Percentiles rank a stretch among this genome's conserved stretches.
Conservation (phyloP, 92 coral and sea anemone species). For the Porites lobata region DNA sequence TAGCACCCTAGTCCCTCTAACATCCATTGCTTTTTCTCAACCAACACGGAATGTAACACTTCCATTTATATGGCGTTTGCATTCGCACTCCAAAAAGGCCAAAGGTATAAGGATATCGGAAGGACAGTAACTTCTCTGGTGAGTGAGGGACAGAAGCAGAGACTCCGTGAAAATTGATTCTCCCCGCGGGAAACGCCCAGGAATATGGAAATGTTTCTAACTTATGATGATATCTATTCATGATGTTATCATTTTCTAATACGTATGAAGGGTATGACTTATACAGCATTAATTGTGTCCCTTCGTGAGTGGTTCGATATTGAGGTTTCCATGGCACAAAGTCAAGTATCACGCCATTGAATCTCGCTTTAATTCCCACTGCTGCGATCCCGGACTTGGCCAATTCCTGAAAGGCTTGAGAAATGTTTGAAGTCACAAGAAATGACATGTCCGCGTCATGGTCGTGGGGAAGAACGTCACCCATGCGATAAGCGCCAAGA, state of each 20-base stretch:
- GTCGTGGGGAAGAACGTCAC: conserved; percentile 88
- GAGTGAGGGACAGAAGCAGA: conserved; percentile 76
- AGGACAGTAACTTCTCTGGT: conserved; percentile 53
- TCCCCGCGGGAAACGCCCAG: conserved; percentile 76
- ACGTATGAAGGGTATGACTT: conserved; percentile 75
- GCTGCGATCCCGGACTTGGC: conserved; percentile 69
- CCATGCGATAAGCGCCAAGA: conserved; percentile 81
- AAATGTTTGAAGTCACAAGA: conserved; percentile 39
- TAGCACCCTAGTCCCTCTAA: not conserved
- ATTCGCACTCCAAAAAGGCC: conserved; percentile 25
- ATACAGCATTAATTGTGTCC: conserved; percentile 51
- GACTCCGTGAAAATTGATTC: conserved; percentile 73
- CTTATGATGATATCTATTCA: conserved; percentile 58
- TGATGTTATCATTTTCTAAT: conserved; percentile 51
- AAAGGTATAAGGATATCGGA: conserved; percentile 82
- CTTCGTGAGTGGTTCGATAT: conserved; percentile 55
- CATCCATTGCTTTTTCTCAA: conserved; percentile 48
- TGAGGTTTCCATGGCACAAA: conserved; percentile 75
- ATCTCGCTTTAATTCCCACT: conserved; percentile 69
- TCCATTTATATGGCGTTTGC: conserved; percentile 90
- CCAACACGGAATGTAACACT: conserved; percentile 91
- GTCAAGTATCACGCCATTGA: conserved; percentile 65
- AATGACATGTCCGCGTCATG: conserved; percentile 92
- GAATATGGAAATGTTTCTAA: conserved; percentile 72
- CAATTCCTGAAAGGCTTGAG: conserved; percentile 65